These are phyloP conservation scores for Leucoraja ocellata DNA, from an alignment of 2,797 vertebrate species.

Conservation along the genomic window DNA sequence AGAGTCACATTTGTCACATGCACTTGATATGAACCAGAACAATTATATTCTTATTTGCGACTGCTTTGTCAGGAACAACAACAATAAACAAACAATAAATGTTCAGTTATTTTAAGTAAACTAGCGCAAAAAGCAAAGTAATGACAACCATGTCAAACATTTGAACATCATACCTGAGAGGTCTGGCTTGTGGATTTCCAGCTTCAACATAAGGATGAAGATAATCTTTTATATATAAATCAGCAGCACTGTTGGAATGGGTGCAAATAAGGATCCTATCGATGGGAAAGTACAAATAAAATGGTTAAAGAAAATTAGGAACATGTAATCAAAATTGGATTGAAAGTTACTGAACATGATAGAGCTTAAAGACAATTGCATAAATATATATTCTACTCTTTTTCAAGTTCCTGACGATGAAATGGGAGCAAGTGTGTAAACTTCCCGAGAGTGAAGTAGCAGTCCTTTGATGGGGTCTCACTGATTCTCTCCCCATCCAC, in stretches of 20 bases:
- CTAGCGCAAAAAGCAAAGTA: too few relatives aligned
- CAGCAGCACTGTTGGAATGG: conserved; percentile 99
- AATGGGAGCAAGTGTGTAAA: background rate
- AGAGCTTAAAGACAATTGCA: background rate
- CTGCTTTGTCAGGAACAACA: too few relatives aligned
- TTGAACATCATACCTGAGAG: conserved; percentile 84
- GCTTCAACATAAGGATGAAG: conserved; percentile 98
- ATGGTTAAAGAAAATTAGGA: background rate
- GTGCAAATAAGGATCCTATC: conserved; percentile 97
- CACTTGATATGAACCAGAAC: too few relatives aligned
- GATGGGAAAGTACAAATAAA: background rate
- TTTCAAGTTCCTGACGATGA: background rate
- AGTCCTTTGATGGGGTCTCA: background rate
- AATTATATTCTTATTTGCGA: too few relatives aligned
- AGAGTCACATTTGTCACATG: too few relatives aligned
- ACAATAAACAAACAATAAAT: too few relatives aligned
- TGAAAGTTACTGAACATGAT: background rate
- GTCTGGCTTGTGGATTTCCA: conserved; percentile 95
- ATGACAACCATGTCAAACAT: background rate
- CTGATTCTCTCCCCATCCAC: background rate
- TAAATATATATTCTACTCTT: background rate
- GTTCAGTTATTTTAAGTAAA: too few relatives aligned
- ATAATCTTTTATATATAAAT: conserved; percentile 99
- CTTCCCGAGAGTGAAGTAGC: background rate
- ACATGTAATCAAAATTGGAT: background rate